phyloP scores from a whole-genome alignment of 2,113 vertebrate genomes.

The Pipa parva region DNA sequence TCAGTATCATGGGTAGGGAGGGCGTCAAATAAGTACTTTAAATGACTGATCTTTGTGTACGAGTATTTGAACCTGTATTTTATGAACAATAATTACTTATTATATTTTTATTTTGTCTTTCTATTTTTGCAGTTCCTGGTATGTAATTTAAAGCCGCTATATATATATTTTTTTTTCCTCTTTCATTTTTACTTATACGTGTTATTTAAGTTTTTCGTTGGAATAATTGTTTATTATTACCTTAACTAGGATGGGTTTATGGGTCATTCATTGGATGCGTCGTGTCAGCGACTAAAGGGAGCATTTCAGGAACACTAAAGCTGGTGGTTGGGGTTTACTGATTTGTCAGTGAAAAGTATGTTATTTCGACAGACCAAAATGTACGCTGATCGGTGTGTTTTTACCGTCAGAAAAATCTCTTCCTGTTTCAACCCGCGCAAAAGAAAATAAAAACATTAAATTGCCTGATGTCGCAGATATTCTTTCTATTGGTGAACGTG shows the following conservation, averaged over 20 bases:
- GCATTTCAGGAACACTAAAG: conserved; percentile 58
- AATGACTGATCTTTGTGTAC: conserved; percentile 37
- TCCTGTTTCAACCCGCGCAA: too few species aligned
- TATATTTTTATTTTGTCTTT: conserved; percentile 17
- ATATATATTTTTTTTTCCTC: too few species aligned
- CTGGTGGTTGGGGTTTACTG: conserved; percentile 43
- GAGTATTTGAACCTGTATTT: conserved; percentile 48
- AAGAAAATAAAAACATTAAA: too few species aligned
- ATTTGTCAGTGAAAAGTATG: too few species aligned
- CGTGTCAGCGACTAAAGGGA: conserved; percentile 47
- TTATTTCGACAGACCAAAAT: too few species aligned
- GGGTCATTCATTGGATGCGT: conserved; percentile 50
- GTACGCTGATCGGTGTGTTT: too few species aligned
- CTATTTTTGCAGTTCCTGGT: conserved; percentile 46
- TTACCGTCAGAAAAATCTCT: too few species aligned
- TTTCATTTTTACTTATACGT: conserved; percentile 59
- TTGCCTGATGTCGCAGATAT: too few species aligned
- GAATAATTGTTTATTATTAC: conserved; percentile 53
- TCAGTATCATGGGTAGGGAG: conserved; percentile 34
- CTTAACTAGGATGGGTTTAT: conserved; percentile 53
- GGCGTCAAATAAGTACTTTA: conserved; percentile 20
- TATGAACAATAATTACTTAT: conserved; percentile 34
- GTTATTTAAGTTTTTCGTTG: conserved; percentile 56
- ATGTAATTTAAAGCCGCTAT: conserved; percentile 52
- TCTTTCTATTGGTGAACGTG: too few species aligned